phyloP scores from a whole-genome alignment of 2,797 vertebrate species.

The Limosa lapponica region DNA sequence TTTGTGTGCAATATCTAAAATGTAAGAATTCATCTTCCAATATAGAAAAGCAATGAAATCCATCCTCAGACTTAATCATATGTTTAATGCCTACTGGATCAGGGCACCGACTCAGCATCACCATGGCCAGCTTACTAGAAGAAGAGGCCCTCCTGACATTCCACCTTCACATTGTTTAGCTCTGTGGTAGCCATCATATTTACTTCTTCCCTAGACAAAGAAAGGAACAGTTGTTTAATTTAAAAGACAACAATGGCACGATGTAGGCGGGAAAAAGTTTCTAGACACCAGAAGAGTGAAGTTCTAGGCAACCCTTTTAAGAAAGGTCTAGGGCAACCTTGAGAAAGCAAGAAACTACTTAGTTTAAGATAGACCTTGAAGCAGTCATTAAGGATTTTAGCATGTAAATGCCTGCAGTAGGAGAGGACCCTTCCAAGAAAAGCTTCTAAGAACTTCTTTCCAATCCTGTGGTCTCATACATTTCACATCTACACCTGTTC shows the following conservation, averaged over 20 bases:
- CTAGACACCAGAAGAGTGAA: neutral
- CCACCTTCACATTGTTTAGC: neutral
- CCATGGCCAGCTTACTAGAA: neutral
- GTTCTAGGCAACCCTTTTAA: neutral
- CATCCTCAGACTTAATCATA: neutral
- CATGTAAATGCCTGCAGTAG: slow-evolving; percentile 7
- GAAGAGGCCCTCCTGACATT: neutral
- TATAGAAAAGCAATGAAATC: neutral
- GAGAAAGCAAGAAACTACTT: slow-evolving; percentile 7
- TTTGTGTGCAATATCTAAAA: neutral
- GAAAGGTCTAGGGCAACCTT: neutral
- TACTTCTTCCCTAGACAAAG: neutral
- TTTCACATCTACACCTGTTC: slow-evolving; percentile 12
- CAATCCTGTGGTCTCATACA: neutral
- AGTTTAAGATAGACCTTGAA: neutral
- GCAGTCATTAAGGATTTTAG: neutral
- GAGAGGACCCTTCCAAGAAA: neutral
- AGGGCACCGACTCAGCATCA: neutral
- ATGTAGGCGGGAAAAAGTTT: neutral
- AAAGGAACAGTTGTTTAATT: neutral
- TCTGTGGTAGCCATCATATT: neutral
- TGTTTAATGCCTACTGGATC: neutral
- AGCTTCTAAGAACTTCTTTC: slow-evolving; percentile 18
- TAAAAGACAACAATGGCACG: neutral
- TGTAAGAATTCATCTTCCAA: neutral